phyloP scores from a whole-genome alignment of 2,888 invertebrate genomes.

The Cheilosia urbana region DNA sequence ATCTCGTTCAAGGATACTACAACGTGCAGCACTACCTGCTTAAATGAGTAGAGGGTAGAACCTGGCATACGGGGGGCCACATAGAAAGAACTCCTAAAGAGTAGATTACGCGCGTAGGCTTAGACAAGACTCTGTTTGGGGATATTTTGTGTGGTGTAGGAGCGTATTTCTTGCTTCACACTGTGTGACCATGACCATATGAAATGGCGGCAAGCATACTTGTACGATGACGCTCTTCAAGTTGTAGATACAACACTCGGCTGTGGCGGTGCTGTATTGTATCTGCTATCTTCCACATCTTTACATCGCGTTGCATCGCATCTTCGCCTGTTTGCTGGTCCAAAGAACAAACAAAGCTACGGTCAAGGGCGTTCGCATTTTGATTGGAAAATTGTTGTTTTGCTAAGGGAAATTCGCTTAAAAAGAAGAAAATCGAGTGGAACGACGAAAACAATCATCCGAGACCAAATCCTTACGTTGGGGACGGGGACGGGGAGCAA shows the following conservation, averaged over 20 bases:
- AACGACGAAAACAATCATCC: slow-evolving; percentile 29
- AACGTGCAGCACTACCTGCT: slow-evolving; percentile 63
- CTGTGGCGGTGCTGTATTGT: not conserved
- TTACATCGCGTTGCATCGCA: not conserved
- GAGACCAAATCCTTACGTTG: slow-evolving; percentile 21
- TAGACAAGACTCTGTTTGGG: not conserved
- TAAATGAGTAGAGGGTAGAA: slow-evolving; percentile 26
- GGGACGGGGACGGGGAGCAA: not conserved
- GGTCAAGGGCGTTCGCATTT: slow-evolving; percentile 75
- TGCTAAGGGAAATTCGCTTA: slow-evolving; percentile 56
- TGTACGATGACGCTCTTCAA: slow-evolving; percentile 51
- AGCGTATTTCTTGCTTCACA: slow-evolving; percentile 27
- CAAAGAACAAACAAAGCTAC: slow-evolving; percentile 69
- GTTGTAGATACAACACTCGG: slow-evolving; percentile 28
- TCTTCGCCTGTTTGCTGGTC: slow-evolving; percentile 31
- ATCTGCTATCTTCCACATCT: not conserved
- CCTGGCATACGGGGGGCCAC: not conserved
- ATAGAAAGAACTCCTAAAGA: not conserved
- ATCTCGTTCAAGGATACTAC: slow-evolving; percentile 81
- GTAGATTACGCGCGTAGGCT: slow-evolving; percentile 4
- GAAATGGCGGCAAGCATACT: slow-evolving; percentile 72
- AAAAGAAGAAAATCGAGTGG: slow-evolving; percentile 36
- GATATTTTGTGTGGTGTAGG: slow-evolving; percentile 3
- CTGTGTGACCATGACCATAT: slow-evolving; percentile 43
- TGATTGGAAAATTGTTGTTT: slow-evolving; percentile 66